Evolutionary conservation across 2,888 invertebrate species (phyloP).

Genomic region (Resseliella maxima): DNA sequence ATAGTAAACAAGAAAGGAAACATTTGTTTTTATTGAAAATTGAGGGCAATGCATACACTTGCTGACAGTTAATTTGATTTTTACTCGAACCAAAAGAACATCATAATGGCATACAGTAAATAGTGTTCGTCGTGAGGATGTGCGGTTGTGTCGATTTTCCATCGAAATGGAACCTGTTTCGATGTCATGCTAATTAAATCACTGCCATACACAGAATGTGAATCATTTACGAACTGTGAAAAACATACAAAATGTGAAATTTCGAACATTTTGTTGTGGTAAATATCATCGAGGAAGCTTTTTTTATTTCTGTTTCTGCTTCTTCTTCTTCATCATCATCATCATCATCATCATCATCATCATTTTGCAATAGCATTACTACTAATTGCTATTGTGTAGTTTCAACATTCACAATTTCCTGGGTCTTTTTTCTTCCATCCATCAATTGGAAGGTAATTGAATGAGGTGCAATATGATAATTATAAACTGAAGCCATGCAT

Average conservation of each 20-base stretch:
- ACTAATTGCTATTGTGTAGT: conserved; percentile 20
- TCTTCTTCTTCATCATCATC: background rate
- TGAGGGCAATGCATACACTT: conserved; percentile 8
- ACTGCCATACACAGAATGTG: conserved; percentile 4
- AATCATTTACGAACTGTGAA: background rate
- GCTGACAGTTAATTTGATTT: conserved; percentile 39
- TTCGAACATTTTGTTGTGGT: background rate
- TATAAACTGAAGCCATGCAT: background rate
- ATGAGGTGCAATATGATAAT: conserved; percentile 44
- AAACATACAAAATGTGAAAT: background rate
- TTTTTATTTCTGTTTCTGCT: background rate
- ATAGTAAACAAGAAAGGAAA: conserved; percentile 4
- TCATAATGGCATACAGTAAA: background rate
- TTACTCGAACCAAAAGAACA: background rate
- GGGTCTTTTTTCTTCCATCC: background rate
- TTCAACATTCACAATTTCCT: background rate
- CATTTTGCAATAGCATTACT: conserved; percentile 8
- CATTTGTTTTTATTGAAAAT: conserved; percentile 43
- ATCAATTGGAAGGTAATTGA: background rate
- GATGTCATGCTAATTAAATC: conserved; percentile 19
- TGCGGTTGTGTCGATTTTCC: conserved; percentile 10
- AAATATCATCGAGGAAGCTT: background rate
- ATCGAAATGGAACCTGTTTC: conserved; percentile 1
- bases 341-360: too few species aligned
- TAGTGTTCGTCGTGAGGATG: background rate